Base-by-base conservation (phyloP, 2,888 invertebrate genomes). In the Drosophila setosimentum region DNA sequence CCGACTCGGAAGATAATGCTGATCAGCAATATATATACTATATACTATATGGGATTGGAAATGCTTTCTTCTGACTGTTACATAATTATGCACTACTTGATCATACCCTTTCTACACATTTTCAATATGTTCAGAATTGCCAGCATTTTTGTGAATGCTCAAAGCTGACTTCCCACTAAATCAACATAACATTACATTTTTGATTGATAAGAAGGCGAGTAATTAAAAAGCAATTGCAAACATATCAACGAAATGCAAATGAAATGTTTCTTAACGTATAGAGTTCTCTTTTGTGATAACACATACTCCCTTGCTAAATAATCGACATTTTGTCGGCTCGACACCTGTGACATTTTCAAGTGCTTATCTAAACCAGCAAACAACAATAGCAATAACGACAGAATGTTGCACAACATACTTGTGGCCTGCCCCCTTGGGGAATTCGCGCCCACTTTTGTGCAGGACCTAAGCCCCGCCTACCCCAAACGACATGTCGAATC, bases 151-250 rank as follows among this genome's bases (percentile, higher is more conserved):
- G n/a, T 29, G 10, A 21, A n/a, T n/a, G n/a, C n/a, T n/a, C n/a
- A n/a, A n/a, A n/a, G n/a, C n/a, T n/a, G n/a, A n/a, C n/a, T n/a
- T n/a, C n/a, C n/a, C n/a, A n/a, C n/a, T n/a, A 49, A 48, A 33
- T 24, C 27, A 32, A 16, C 11, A 1, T 18, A 18, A 18, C 13
- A 18, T 18, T 16, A 2, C 21, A 24, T 8, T 11, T 24, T 7
- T 27, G 27, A 59, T 37, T 59, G 73, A 79, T 80, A 80, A 67
- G 32, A 21, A n/a, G 21, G 21, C 30, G 53, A 66, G 72, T 83
- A 81, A 85, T 85, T 80, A 88, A 85, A 87, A 80, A 72, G 40
- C 82, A 73, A 85, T 85, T 80, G 69, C 54, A 48, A 49, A 58
- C 45, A 45, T 64, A 68, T 76, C 62, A 76, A 24, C 16, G n/a